Base-by-base conservation (phyloP, 2,888 invertebrate genomes). In the Brassicogethes aeneus region DNA sequence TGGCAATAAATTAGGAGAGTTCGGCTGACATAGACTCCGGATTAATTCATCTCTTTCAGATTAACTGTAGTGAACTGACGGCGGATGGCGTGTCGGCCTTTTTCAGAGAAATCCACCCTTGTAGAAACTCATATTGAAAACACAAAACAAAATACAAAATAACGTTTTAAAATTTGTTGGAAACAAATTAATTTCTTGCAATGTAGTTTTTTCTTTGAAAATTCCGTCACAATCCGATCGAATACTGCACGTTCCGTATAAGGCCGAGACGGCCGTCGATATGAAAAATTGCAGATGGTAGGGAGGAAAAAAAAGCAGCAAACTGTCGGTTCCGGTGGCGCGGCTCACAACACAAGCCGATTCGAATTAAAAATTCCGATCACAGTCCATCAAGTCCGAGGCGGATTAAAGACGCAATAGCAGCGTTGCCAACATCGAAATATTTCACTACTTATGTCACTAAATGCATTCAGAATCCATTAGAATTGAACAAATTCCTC, bases 21-120 rank as follows among this genome's bases (percentile, higher is more conserved):
- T 64, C 57, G 61, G 62, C 65, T 64, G 66, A 66, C 66, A 61
- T 60, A 59, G 60, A 65, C 63, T 66, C 61, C 56, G 65, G 67
- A 68, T 68, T 68, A 68, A 67, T 68, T 66, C 68, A 67, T 66
- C 66, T 68, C 65, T 68, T 66, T 68, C 66, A 64, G 65, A 66
- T 66, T 65, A 64, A 64, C 62, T 62, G 54, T 60, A 58, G 60
- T 63, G 63, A 62, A 62, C 61, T 66, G 66, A 65, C 64, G 62
- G 60, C 8, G 10, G 13, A 5, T 8, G 32, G 14, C 12, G 32
- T 36, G 32, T 8, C 8, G 8, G 14, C 7, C 3, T 7, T 32
- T 12, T 32, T 32, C 10, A 5, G 23, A 5, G 23, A 10, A 23
- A 10, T 10, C 23, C 5, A 5, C 5, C 23, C 23, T 5, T 5